Base-by-base conservation (phyloP, 2,888 invertebrate genomes). In the Acrobasis repandana region DNA sequence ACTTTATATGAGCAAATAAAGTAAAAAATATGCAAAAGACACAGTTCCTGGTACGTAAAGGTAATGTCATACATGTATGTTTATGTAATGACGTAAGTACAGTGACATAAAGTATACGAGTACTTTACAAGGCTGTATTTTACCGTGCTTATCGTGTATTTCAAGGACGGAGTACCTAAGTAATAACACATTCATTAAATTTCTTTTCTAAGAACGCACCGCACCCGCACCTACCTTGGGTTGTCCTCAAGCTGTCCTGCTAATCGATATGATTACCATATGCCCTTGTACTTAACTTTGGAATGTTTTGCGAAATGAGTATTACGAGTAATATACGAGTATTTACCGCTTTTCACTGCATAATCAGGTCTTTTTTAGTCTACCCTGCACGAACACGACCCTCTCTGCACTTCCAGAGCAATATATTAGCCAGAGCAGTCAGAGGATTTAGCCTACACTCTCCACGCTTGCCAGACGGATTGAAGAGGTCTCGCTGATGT, bases 41-140 rank as follows among this genome's bases (percentile, higher is more conserved):
- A 10, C 43, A 14, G 43, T 43, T 14, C 43, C 43, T 43, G 43
- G 43, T 43, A 43, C 43, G 43, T n/a, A 43, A 43, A 43, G n/a
- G 43, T n/a, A 43, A 43, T 43, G 43, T 10, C 43, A 43, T n/a
- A 43, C n/a, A 43, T 8, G 9, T 38, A 43, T 43, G 43, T 43
- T 14, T 14, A 14, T 43, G 28, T 36, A 2, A 36, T 36, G 36
- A 36, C 9, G 11, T 36, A 14, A 2, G 11, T 14, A 43, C 14
- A 14, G 10, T 9, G 3, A 14, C 11, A 4, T 10, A 14, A 38
- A 3, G 14, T 38, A 38, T 38, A 14, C 38, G 38, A 38, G n/a
- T 43, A 43, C 51, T 51, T 51, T 51, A 20, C 33, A 15, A 51
- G 51, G 51, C 33, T 34, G 34, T 33, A 51, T 51, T 51, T 51